Evolutionary conservation across 2,797 vertebrate genomes (phyloP).

Genomic region (Xenopus petersii): DNA sequence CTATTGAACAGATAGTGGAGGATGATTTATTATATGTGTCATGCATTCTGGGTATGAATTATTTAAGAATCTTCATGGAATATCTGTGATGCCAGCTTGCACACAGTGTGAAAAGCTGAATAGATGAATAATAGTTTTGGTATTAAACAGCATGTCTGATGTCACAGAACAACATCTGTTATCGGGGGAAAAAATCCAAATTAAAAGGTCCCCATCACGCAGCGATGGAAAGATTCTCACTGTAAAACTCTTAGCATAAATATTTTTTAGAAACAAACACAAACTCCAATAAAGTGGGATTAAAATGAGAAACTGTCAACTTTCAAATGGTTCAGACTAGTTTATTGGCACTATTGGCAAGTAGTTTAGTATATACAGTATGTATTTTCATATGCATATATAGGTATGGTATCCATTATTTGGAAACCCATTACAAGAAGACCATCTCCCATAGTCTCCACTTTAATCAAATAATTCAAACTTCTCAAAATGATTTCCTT

Average conservation of each 20-base stretch:
- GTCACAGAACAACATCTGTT: slow-evolving; percentile 66
- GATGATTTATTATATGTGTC: slow-evolving; percentile 55
- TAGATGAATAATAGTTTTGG: slow-evolving; percentile 71
- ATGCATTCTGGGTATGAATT: slow-evolving; percentile 54
- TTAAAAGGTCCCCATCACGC: slow-evolving; percentile 21
- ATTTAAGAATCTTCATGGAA: slow-evolving; percentile 55
- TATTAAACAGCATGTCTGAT: slow-evolving; percentile 67
- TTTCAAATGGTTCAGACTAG: no score
- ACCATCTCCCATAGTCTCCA: no score
- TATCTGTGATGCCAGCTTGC: slow-evolving; percentile 60
- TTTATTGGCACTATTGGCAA: no score
- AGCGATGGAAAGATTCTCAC: background rate
- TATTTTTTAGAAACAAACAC: background rate
- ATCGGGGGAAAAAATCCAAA: slow-evolving; percentile 57
- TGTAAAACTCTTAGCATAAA: background rate
- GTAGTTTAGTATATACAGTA: no score
- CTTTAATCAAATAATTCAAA: no score
- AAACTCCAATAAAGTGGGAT: no score
- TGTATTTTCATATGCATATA: no score
- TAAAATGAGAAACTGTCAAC: no score
- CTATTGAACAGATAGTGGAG: slow-evolving; percentile 20
- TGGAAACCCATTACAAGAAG: no score
- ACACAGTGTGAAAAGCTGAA: slow-evolving; percentile 60
- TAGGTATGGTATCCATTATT: no score
- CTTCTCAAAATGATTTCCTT: no score